These are phyloP conservation scores for Ameiurus melas DNA, from an alignment of 2,113 vertebrate genomes.

Conservation along the genomic window DNA sequence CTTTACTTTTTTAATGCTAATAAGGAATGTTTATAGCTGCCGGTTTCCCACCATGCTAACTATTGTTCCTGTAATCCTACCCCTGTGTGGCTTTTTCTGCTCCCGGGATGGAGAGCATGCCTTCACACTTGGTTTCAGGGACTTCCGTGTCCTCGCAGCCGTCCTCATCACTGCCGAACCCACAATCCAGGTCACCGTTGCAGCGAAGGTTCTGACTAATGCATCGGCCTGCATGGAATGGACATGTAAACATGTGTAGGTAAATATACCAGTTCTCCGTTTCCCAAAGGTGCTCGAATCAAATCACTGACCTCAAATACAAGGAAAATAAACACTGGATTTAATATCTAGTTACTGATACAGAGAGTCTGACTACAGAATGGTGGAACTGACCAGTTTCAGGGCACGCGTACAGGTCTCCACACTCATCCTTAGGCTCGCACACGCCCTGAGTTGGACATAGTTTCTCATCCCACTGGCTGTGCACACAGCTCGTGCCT, in stretches of 20 bases:
- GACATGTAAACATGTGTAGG: background rate
- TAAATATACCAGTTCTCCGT: background rate
- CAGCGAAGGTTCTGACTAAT: constrained; percentile 81
- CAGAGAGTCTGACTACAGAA: background rate
- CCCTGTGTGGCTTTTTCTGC: constrained; percentile 64
- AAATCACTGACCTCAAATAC: background rate
- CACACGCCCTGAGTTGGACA: constrained; percentile 71
- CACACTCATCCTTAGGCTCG: constrained; percentile 69
- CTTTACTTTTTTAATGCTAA: background rate
- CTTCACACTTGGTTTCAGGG: constrained; percentile 70
- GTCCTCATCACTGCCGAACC: constrained; percentile 79
- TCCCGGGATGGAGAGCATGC: constrained; percentile 79
- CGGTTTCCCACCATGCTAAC: background rate
- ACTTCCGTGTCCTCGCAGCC: constrained; percentile 67
- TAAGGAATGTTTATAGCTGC: background rate
- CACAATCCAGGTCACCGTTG: constrained; percentile 85
- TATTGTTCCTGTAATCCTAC: background rate
- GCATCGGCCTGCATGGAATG: constrained; percentile 79
- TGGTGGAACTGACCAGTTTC: constrained; percentile 73
- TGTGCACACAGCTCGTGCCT: constrained; percentile 71
- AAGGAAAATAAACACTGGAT: background rate
- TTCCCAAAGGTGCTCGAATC: background rate
- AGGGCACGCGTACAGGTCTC: constrained; percentile 79
- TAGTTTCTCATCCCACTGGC: constrained; percentile 74
- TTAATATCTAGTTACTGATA: background rate